phyloP scores from a whole-genome alignment of 2,113 vertebrate species.

The Holacanthus passer region DNA sequence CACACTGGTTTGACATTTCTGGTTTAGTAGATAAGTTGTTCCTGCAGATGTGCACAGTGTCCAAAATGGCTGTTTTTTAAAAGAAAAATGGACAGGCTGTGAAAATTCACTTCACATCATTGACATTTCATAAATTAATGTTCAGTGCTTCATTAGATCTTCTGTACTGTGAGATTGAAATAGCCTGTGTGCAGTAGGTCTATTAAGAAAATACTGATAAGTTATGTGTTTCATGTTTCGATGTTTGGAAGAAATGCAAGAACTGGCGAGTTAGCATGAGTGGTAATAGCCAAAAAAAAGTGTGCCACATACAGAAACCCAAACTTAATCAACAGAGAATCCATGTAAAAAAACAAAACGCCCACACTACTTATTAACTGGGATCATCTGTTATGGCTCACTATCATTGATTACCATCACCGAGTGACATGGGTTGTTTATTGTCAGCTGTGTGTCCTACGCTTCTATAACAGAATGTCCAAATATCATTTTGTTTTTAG shows the following conservation, averaged over 20 bases:
- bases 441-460: too few species aligned
- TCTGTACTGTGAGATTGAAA: background rate
- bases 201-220: background rate
- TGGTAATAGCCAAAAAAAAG: background rate
- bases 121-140: too few species aligned
- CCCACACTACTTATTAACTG: background rate
- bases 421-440: background rate
- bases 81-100: too few species aligned
- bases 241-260: background rate
- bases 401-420: background rate
- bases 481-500: background rate
- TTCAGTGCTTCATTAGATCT: too few species aligned
- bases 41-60: too few species aligned
- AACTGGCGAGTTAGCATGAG: background rate
- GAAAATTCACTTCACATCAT: too few species aligned
- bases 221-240: background rate
- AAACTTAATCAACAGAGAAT: background rate
- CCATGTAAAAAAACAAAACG: background rate
- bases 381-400: background rate
- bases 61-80: too few species aligned
- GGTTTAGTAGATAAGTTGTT: too few species aligned
- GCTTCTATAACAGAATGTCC: background rate
- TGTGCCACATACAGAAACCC: background rate
- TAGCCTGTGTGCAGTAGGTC: background rate
- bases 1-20: too few species aligned